A percentile compares a stretch with the other conserved stretches of the same genome.
Evolutionary conservation across 1,140 invertebrate genomes (phyloP).

Genomic region (Dolichoris vasculosae): DNA sequence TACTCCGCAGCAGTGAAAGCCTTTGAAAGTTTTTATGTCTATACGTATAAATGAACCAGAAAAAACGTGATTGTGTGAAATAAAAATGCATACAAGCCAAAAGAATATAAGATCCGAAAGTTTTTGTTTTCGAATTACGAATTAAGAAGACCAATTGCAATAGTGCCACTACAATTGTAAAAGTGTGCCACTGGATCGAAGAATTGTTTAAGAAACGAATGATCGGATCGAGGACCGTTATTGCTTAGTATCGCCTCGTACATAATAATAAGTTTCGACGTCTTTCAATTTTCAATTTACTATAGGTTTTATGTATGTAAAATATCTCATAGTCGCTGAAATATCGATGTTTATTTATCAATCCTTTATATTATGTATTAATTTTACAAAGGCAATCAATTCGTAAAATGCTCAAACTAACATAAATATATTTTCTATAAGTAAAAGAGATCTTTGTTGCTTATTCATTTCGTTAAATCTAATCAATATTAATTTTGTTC

Average conservation of each 20-base stretch:
- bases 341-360: not conserved
- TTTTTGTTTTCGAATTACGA: slow-evolving; percentile 13
- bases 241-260: slow-evolving; percentile 40
- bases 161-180: slow-evolving; percentile 17
- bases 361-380: not conserved
- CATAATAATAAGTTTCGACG: slow-evolving; percentile 55
- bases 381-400: not conserved
- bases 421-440: not conserved
- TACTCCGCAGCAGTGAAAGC: not conserved
- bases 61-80: not conserved
- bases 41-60: not conserved
- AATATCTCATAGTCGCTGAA: not conserved
- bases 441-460: no score
- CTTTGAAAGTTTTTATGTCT: slow-evolving; percentile 22
- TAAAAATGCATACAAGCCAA: slow-evolving; percentile 16
- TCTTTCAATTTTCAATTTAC: slow-evolving; percentile 24
- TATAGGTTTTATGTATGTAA: not conserved
- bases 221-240: slow-evolving; percentile 53
- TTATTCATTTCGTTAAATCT: no score
- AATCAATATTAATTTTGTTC: no score
- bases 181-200: slow-evolving; percentile 59
- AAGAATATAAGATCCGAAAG: not conserved
- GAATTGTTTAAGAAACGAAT: slow-evolving; percentile 49
- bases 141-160: slow-evolving; percentile 25
- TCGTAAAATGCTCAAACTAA: not conserved